These are phyloP conservation scores for Chitala chitala DNA, from an alignment of 2,113 vertebrate species.

Conservation along the genomic window DNA sequence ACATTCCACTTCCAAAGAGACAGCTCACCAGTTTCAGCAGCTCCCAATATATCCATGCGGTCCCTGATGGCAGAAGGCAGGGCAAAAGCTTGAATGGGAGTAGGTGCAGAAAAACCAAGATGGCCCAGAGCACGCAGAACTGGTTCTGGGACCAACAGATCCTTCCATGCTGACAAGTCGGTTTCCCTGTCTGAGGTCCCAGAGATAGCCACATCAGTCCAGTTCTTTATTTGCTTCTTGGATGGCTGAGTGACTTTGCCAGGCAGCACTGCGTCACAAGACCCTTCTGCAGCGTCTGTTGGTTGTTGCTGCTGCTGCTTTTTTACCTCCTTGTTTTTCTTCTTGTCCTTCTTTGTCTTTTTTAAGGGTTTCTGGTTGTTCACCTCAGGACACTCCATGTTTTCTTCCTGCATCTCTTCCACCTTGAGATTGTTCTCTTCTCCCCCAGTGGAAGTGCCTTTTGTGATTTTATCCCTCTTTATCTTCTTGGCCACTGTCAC, in stretches of 20 bases:
- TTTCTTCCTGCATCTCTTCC: conserved; percentile 16
- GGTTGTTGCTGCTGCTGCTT: neutral
- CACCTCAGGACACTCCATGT: neutral
- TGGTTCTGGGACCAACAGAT: conserved; percentile 79
- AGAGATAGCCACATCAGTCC: conserved; percentile 63
- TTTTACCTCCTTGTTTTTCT: conserved; percentile 48
- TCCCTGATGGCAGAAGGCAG: conserved; percentile 89
- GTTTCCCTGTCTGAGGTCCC: conserved; percentile 47
- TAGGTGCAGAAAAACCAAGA: conserved; percentile 84
- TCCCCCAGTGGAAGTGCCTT: neutral
- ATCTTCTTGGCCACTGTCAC: conserved; percentile 9
- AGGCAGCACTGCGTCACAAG: conserved; percentile 14
- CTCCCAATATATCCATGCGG: conserved; percentile 84
- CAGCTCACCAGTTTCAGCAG: conserved; percentile 87
- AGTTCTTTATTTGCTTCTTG: conserved; percentile 71
- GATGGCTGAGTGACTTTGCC: conserved; percentile 26
- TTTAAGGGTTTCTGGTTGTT: neutral
- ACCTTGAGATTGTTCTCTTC: neutral
- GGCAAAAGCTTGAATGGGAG: conserved; percentile 84
- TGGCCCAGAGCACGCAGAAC: conserved; percentile 78
- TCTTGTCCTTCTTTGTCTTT: conserved; percentile 42
- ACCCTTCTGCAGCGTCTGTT: conserved; percentile 13
- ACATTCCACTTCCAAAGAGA: too few species aligned
- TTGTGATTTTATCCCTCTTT: neutral
- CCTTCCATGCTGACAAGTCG: conserved; percentile 82